These are phyloP conservation scores for Abscondita cerata DNA, from an alignment of 2,888 invertebrate species.

Conservation along the genomic window DNA sequence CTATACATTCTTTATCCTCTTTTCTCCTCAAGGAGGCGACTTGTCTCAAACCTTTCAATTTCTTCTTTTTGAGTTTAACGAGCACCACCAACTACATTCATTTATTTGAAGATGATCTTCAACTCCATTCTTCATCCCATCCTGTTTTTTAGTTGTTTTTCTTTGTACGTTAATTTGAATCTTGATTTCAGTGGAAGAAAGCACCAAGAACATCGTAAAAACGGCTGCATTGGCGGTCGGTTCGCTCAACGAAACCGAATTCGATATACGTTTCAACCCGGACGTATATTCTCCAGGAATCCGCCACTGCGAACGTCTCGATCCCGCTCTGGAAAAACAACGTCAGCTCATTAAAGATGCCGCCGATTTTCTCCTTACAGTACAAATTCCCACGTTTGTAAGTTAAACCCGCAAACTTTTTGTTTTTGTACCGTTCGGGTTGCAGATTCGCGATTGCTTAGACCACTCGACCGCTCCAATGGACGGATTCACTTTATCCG, in stretches of 20 bases:
- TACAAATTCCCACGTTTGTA: slow-evolving; percentile 94
- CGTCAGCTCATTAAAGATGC: slow-evolving; percentile 93
- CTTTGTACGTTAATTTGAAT: too few species aligned
- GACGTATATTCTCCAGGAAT: slow-evolving; percentile 98
- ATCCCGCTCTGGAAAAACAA: slow-evolving; percentile 77
- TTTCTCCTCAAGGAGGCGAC: too few species aligned
- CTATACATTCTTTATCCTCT: too few species aligned
- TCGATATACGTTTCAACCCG: slow-evolving; percentile 97
- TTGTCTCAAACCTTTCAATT: background rate
- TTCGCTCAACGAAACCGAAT: slow-evolving; percentile 93
- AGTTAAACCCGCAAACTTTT: slow-evolving; percentile 54
- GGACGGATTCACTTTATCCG: slow-evolving; percentile 92
- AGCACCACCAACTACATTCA: too few species aligned
- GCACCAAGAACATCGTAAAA: slow-evolving; percentile 85
- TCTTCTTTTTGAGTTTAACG: background rate
- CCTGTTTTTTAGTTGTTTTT: slow-evolving; percentile 1
- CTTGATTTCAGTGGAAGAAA: slow-evolving; percentile 74
- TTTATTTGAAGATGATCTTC: background rate
- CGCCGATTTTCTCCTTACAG: slow-evolving; percentile 90
- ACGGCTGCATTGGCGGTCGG: slow-evolving; percentile 92
- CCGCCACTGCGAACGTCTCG: slow-evolving; percentile 76
- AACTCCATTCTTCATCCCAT: background rate
- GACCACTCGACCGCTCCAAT: slow-evolving; percentile 93
- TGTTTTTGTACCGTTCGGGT: background rate
- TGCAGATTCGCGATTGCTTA: slow-evolving; percentile 84